A percentile compares a stretch with the other conserved stretches of the same genome.
These are phyloP conservation scores for Suillia variegata DNA, from an alignment of 2,888 invertebrate genomes.

Conservation along the genomic window DNA sequence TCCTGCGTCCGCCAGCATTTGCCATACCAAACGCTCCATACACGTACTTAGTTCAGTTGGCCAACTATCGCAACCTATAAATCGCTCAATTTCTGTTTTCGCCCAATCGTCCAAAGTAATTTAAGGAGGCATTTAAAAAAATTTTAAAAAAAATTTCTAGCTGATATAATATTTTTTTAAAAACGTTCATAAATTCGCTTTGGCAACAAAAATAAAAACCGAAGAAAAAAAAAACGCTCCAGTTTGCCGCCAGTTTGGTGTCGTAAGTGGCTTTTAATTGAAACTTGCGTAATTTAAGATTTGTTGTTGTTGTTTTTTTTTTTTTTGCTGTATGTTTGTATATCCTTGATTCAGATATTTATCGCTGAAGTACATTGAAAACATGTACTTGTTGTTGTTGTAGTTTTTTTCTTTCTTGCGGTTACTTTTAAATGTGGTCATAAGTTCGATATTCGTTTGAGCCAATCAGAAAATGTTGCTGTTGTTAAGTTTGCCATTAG, in stretches of 20 bases:
- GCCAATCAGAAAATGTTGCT: no score
- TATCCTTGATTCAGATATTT: conserved; percentile 5
- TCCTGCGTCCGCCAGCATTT: no score
- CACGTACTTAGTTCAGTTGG: background rate
- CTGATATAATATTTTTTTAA: background rate
- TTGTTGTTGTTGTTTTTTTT: background rate
- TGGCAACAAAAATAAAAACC: no score
- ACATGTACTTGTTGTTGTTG: no score
- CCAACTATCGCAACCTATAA: background rate
- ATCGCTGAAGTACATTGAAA: background rate
- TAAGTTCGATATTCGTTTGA: no score
- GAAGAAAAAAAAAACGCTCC: no score
- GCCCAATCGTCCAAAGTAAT: background rate
- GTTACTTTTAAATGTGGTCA: no score
- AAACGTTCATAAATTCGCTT: background rate
- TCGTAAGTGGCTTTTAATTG: background rate
- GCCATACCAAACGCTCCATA: no score
- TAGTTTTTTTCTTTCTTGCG: no score
- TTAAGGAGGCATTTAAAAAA: background rate
- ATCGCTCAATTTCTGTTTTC: conserved; percentile 7
- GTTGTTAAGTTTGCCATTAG: no score
- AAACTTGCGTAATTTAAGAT: background rate
- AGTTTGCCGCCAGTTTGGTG: background rate
- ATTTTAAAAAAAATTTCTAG: background rate
- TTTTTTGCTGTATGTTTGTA: background rate